These are phyloP conservation scores for Popillia japonica DNA, from an alignment of 1,140 invertebrate species.

Conservation along the genomic window DNA sequence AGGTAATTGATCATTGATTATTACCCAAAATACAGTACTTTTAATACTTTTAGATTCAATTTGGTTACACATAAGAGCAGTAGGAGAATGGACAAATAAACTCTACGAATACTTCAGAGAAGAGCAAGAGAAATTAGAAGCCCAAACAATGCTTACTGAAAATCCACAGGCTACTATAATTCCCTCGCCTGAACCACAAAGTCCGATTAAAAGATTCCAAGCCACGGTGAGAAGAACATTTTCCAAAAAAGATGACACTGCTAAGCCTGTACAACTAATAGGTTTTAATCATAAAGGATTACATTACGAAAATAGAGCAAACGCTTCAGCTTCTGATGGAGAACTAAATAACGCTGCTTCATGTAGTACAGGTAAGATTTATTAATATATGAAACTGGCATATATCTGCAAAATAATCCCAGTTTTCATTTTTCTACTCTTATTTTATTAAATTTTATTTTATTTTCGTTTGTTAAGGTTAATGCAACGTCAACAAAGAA, in stretches of 20 bases:
- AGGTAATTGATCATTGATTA: no score
- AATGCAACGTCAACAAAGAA: no score
- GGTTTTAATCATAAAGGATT: slow-evolving; percentile 69
- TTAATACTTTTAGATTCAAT: slow-evolving; percentile 86
- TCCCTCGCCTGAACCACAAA: slow-evolving; percentile 54
- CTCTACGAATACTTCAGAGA: slow-evolving; percentile 89
- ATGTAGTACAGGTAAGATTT: slow-evolving; percentile 49
- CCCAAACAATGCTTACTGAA: slow-evolving; percentile 57
- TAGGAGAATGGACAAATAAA: slow-evolving; percentile 94
- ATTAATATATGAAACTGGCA: no score
- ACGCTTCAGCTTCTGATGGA: slow-evolving; percentile 41
- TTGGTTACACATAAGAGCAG: slow-evolving; percentile 92
- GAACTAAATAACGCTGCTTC: slow-evolving; percentile 48
- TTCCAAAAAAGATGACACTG: slow-evolving; percentile 59
- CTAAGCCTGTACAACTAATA: slow-evolving; percentile 64
- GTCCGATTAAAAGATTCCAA: slow-evolving; percentile 63
- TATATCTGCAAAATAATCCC: no score
- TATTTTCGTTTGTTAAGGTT: no score
- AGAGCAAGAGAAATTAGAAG: slow-evolving; percentile 75
- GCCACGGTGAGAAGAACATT: slow-evolving; percentile 65
- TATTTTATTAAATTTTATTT: no score
- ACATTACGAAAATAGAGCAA: slow-evolving; percentile 58
- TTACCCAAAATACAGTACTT: no score
- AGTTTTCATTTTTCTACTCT: no score
- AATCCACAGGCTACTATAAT: slow-evolving; percentile 45